Conservation (phyloP, 2,113 vertebrate species). For the Ploceus nigricollis region DNA sequence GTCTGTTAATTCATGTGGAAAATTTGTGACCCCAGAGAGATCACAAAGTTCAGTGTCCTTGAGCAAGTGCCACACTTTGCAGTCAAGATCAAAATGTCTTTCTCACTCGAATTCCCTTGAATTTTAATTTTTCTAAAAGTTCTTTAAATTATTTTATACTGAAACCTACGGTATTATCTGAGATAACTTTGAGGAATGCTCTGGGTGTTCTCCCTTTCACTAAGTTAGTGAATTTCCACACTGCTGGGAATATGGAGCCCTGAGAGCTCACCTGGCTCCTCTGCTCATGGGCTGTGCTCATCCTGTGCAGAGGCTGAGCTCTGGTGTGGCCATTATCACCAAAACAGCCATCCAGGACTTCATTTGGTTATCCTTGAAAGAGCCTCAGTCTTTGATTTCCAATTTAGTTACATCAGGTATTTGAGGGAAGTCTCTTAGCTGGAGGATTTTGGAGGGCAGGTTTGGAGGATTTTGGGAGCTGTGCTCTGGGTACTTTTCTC, state of each 20-base stretch:
- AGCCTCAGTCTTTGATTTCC: neutral
- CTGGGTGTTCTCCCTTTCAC: neutral
- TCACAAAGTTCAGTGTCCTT: slow-evolving; percentile 37
- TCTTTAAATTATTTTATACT: neutral
- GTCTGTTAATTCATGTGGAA: slow-evolving; percentile 49
- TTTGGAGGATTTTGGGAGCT: neutral
- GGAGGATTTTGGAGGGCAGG: neutral
- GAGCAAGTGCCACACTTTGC: neutral
- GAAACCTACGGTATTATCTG: rapidly evolving
- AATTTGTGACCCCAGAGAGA: neutral
- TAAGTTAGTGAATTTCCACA: neutral
- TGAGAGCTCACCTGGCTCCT: neutral
- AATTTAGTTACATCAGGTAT: neutral
- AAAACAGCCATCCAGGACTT: neutral
- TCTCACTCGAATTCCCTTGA: neutral
- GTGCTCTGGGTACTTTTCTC: neutral
- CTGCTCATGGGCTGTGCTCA: neutral
- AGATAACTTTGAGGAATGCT: neutral
- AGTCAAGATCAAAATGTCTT: neutral
- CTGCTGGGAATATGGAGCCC: neutral
- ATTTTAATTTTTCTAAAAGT: neutral
- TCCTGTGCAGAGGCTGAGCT: neutral
- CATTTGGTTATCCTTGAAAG: neutral
- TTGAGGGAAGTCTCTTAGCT: neutral
- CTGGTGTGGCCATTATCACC: neutral